Evolutionary conservation across 2,888 invertebrate species (phyloP).

Genomic region (Serrognathus titanus): DNA sequence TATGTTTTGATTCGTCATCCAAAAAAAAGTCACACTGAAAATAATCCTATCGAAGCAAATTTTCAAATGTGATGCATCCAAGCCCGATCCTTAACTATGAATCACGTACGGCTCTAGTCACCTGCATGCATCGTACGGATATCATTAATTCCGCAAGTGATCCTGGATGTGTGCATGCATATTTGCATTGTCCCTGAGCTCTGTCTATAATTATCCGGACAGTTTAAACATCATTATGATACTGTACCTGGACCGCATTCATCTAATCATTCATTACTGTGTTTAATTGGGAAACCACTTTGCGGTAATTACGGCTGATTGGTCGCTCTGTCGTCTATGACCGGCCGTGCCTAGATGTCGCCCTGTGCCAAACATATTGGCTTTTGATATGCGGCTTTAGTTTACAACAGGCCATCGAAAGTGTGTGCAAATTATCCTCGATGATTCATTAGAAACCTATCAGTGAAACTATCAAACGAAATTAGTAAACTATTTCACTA

Average conservation of each 20-base stretch:
- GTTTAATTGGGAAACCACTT: conserved; percentile 32
- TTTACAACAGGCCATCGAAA: background rate
- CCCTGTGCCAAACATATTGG: conserved; percentile 1
- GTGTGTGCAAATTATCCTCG: too few relatives aligned
- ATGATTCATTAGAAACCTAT: too few relatives aligned
- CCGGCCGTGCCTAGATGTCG: background rate
- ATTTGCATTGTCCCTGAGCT: conserved; percentile 17
- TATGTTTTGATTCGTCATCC: too few relatives aligned
- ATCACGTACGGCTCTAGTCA: conserved; percentile 19
- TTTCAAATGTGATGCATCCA: background rate
- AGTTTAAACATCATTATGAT: conserved; percentile 29
- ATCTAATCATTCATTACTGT: conserved; percentile 24
- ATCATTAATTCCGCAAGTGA: conserved; percentile 25
- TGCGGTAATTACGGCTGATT: conserved; percentile 29
- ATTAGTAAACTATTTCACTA: too few relatives aligned
- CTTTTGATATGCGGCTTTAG: conserved; percentile 4
- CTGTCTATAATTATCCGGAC: conserved; percentile 21
- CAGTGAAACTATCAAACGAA: too few relatives aligned
- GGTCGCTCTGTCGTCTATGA: conserved; percentile 7
- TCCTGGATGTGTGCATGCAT: conserved; percentile 15
- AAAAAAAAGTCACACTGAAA: background rate
- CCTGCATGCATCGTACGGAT: conserved; percentile 21
- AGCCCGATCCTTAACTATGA: conserved; percentile 8
- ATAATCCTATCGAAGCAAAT: background rate
- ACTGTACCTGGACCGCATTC: conserved; percentile 15